These are phyloP conservation scores for Chiroxiphia lanceolata DNA, from an alignment of 2,797 vertebrate species.

Conservation along the genomic window DNA sequence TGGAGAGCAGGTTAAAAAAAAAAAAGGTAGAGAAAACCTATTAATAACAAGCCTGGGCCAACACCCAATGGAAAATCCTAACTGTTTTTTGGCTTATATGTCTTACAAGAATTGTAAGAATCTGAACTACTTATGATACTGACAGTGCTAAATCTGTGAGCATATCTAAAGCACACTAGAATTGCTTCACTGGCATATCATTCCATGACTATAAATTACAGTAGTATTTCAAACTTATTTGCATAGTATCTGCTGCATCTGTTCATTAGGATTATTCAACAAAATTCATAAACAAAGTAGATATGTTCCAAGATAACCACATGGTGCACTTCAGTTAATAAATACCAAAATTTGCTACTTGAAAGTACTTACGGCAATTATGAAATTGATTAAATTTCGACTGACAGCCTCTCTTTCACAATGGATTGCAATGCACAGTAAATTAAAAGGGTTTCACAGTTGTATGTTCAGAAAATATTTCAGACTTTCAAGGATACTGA, in stretches of 20 bases:
- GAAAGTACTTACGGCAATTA: not conserved
- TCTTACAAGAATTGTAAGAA: not conserved
- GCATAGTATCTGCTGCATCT: constrained; percentile 29
- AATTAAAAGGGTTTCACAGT: not conserved
- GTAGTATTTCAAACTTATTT: constrained; percentile 10
- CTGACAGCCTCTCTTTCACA: not conserved
- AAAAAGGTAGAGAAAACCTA: not conserved
- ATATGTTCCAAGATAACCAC: not conserved
- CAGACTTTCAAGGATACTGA: not conserved
- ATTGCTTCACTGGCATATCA: constrained; percentile 4
- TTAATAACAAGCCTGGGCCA: not conserved
- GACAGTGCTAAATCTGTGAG: not conserved
- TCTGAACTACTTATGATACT: not conserved
- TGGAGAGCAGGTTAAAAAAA: not conserved
- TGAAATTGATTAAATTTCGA: not conserved
- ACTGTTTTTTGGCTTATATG: not conserved
- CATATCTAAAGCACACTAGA: not conserved
- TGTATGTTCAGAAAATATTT: not conserved
- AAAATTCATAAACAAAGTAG: constrained; percentile 14
- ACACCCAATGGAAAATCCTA: not conserved
- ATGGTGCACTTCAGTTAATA: constrained; percentile 4
- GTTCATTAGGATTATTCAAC: not conserved
- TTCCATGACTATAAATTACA: not conserved
- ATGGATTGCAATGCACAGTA: not conserved
- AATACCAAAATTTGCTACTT: not conserved